Evolutionary conservation across 2,797 vertebrate genomes (phyloP).

Genomic region (Mareca strepera): DNA sequence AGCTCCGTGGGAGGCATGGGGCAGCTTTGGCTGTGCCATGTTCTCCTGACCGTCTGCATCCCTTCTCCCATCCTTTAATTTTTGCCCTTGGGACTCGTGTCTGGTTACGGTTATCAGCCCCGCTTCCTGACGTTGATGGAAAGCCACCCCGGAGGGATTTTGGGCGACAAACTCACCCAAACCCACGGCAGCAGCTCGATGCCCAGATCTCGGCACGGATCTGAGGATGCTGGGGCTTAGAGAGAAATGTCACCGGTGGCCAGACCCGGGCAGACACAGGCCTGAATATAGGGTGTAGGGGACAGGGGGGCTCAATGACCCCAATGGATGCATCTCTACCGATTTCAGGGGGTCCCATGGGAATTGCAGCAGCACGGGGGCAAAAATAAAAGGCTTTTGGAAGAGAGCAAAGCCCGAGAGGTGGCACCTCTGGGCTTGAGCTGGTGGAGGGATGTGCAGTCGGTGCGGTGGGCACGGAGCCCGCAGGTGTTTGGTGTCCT

Average conservation of each 20-base stretch:
- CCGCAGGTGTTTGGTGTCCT: neutral
- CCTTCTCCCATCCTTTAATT: neutral
- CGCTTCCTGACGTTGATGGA: no score
- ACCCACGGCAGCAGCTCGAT: fast-evolving
- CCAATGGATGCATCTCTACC: fast-evolving
- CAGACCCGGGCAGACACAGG: neutral
- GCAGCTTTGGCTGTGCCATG: fast-evolving
- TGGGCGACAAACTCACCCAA: neutral
- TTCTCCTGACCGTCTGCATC: neutral
- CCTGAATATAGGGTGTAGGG: neutral
- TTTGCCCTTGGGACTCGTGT: neutral
- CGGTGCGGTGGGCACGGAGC: fast-evolving
- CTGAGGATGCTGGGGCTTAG: neutral
- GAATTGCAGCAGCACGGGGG: neutral
- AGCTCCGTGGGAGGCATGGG: neutral
- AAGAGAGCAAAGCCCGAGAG: neutral
- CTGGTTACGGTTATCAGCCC: no score
- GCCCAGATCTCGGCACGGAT: fast-evolving
- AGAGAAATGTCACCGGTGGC: slow-evolving; percentile 58
- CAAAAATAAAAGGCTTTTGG: neutral
- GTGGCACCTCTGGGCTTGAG: fast-evolving
- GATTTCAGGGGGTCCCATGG: slow-evolving; percentile 21
- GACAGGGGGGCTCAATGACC: neutral
- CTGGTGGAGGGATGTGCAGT: neutral
- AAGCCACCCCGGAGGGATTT: no score